A percentile compares a stretch with the other conserved stretches of the same genome.
Evolutionary conservation across 2,888 invertebrate species (phyloP).

Genomic region (Nebria salina): DNA sequence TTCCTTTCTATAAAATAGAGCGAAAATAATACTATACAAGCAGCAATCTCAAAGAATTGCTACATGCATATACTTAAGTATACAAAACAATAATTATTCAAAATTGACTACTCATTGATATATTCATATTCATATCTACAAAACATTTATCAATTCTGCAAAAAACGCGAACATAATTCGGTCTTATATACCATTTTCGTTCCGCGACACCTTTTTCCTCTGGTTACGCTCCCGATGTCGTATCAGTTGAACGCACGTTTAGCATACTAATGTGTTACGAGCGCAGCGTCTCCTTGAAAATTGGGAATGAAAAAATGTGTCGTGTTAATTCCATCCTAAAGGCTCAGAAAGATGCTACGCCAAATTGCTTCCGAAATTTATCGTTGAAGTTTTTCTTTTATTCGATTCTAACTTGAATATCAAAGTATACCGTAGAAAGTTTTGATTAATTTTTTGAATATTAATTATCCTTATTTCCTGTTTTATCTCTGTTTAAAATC

Average conservation of each 20-base stretch:
- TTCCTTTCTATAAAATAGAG: background rate
- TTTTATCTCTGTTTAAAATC: background rate
- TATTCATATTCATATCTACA: too few relatives aligned
- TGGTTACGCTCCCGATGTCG: background rate
- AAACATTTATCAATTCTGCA: background rate
- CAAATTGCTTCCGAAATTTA: constrained; percentile 37
- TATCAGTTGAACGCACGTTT: constrained; percentile 38
- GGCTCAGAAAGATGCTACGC: constrained; percentile 25
- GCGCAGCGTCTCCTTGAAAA: constrained; percentile 21
- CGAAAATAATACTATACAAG: background rate
- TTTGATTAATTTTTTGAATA: constrained; percentile 4
- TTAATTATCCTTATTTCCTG: background rate
- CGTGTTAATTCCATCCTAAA: constrained; percentile 42
- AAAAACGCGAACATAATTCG: background rate
- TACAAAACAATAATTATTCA: too few relatives aligned
- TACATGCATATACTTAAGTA: background rate
- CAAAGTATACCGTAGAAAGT: background rate
- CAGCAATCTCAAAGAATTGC: background rate
- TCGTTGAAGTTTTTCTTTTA: constrained; percentile 40
- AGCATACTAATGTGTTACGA: constrained; percentile 38
- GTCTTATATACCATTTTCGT: background rate
- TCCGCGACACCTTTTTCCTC: background rate
- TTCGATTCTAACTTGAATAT: constrained; percentile 33
- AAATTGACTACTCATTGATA: too few relatives aligned
- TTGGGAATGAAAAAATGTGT: constrained; percentile 42